A percentile compares a stretch with the other conserved stretches of the same genome.
Evolutionary conservation across 1,140 invertebrate species (phyloP).

Genomic region (Microplitis demolitor): DNA sequence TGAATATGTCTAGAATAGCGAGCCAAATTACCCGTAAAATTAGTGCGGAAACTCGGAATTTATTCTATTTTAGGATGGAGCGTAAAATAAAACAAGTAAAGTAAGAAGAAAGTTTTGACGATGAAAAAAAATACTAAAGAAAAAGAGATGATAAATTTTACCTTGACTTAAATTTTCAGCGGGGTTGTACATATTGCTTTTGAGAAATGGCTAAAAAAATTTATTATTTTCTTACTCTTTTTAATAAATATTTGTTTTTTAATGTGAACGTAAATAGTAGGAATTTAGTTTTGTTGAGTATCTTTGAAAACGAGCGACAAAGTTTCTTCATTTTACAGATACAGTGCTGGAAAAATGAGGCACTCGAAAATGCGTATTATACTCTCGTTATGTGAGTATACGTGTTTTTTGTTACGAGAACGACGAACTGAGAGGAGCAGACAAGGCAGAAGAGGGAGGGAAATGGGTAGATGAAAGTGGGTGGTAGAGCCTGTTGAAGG

Average conservation of each 20-base stretch:
- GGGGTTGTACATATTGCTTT: no score
- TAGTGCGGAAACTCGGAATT: slow-evolving; percentile 36
- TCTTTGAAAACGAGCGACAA: no score
- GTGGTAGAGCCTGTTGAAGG: neutral
- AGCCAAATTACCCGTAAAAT: slow-evolving; percentile 37
- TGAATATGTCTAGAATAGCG: slow-evolving; percentile 20
- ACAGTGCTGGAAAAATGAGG: neutral
- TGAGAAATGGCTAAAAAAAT: no score
- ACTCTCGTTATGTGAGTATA: neutral
- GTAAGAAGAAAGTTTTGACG: slow-evolving; percentile 1
- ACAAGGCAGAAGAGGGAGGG: neutral
- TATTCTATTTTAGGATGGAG: slow-evolving; percentile 27
- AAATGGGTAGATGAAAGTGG: neutral
- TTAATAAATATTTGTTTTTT: no score
- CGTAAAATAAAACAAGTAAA: slow-evolving; percentile 21
- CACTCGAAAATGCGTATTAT: neutral
- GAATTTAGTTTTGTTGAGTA: no score
- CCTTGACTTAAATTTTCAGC: no score
- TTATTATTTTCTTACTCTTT: no score
- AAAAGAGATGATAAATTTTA: no score
- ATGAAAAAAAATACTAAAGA: neutral
- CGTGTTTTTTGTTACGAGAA: slow-evolving; percentile 20
- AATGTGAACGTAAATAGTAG: no score
- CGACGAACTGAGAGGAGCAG: slow-evolving; percentile 15
- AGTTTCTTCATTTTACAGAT: no score